Conservation (phyloP, 2,888 invertebrate species). For the Sympetrum striolatum region DNA sequence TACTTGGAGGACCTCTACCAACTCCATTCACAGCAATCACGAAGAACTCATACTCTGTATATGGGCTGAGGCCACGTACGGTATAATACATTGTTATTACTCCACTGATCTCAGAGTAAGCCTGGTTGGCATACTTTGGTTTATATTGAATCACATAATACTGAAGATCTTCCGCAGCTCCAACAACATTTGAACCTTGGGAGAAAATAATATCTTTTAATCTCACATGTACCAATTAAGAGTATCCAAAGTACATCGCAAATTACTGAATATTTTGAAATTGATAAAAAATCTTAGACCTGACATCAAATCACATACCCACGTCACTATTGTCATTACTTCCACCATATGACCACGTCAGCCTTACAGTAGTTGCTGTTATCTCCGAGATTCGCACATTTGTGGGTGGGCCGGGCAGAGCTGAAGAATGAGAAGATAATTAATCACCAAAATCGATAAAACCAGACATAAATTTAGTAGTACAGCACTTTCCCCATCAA, state of each 20-base stretch:
- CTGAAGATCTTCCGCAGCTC: slow-evolving; percentile 77
- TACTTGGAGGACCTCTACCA: slow-evolving; percentile 88
- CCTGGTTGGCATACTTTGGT: slow-evolving; percentile 90
- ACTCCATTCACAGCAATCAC: slow-evolving; percentile 95
- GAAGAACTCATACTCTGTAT: slow-evolving; percentile 95
- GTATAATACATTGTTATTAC: slow-evolving; percentile 93
- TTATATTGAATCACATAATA: slow-evolving; percentile 98
- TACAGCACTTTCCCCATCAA: background rate
- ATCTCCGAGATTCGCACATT: slow-evolving; percentile 92
- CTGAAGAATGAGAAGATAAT: slow-evolving; percentile 64
- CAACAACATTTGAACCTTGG: slow-evolving; percentile 3
- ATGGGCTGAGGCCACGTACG: slow-evolving; percentile 87
- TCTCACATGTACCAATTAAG: background rate
- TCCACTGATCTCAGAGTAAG: slow-evolving; percentile 91
- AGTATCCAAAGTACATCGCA: background rate
- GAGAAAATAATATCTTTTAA: background rate
- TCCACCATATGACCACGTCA: slow-evolving; percentile 91
- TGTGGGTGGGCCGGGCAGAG: slow-evolving; percentile 88
- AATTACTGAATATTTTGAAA: background rate
- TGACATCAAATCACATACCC: background rate
- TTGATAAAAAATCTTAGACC: background rate
- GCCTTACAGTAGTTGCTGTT: slow-evolving; percentile 89
- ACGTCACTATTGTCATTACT: slow-evolving; percentile 48
- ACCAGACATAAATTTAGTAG: background rate
- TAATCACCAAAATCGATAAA: background rate